These are phyloP conservation scores for Chrysaora quinquecirrha DNA, from an alignment of 30 jellyfish, hydroid and myxozoan species.

Conservation along the genomic window DNA sequence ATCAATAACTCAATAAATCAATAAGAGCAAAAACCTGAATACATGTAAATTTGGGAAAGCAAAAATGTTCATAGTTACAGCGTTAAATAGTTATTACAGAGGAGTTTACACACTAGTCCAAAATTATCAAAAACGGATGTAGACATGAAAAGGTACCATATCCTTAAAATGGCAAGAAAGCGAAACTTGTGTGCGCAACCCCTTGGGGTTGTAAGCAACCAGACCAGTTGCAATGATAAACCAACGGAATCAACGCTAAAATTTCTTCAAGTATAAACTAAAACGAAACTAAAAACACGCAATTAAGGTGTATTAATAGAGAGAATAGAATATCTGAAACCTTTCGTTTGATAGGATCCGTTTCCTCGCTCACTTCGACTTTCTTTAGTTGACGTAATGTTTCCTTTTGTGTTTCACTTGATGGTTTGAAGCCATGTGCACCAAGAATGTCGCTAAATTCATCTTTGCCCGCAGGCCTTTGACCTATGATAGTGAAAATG, in stretches of 20 bases:
- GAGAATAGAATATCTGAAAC: background rate
- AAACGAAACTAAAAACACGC: background rate
- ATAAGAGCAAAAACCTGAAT: no score
- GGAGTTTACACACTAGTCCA: no score
- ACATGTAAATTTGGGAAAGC: no score
- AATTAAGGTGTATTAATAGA: background rate
- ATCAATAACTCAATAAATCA: no score
- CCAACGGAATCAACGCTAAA: no score
- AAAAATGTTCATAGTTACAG: no score
- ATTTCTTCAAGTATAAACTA: background rate
- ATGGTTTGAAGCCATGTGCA: conserved; percentile 87
- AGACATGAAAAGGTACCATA: background rate
- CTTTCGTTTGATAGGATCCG: conserved; percentile 84
- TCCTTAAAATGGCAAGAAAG: background rate
- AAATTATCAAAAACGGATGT: no score
- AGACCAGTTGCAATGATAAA: background rate
- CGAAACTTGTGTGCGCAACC: background rate
- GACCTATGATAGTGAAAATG: conserved; percentile 57
- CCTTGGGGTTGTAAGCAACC: background rate
- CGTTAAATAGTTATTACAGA: no score
- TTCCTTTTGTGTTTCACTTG: conserved; percentile 71
- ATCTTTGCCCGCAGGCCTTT: conserved; percentile 72
- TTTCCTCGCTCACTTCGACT: conserved; percentile 17
- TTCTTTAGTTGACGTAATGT: conserved; percentile 76
- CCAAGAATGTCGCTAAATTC: conserved; percentile 90